Conservation (phyloP, 2,888 invertebrate species). For the Selenia dentaria region DNA sequence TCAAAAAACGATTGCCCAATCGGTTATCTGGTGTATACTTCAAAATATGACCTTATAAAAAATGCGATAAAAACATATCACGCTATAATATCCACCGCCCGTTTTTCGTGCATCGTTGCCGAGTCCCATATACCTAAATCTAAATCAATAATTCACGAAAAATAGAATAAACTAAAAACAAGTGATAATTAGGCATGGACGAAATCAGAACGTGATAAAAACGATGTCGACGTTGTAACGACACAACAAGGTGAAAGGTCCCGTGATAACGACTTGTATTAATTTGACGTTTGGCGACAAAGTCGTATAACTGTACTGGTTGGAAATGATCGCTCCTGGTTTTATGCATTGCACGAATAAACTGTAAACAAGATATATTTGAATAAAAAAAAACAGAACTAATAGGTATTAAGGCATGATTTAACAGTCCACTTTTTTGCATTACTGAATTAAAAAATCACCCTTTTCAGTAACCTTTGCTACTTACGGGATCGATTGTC, state of each 20-base stretch:
- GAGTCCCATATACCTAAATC: constrained; percentile 1
- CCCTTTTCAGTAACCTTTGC: too few relatives aligned
- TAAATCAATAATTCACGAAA: constrained; percentile 10
- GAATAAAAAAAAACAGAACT: too few relatives aligned
- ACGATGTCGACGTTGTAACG: constrained; percentile 47
- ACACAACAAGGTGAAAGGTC: constrained; percentile 58
- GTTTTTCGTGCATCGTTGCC: neutral
- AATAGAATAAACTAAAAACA: constrained; percentile 14
- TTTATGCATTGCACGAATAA: too few relatives aligned
- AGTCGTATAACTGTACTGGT: neutral
- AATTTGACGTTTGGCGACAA: constrained; percentile 51
- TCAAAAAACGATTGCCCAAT: too few relatives aligned
- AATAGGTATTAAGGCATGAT: too few relatives aligned
- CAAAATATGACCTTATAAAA: too few relatives aligned
- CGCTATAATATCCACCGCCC: neutral
- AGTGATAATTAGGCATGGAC: constrained; percentile 38
- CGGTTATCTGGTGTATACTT: too few relatives aligned
- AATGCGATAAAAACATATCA: neutral
- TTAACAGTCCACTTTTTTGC: too few relatives aligned
- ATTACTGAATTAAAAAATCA: too few relatives aligned
- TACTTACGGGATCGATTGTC: too few relatives aligned
- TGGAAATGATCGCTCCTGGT: neutral
- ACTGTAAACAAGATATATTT: too few relatives aligned
- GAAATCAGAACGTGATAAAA: constrained; percentile 38
- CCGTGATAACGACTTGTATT: constrained; percentile 65